These are phyloP conservation scores for Polydrusus tereticollis DNA, from an alignment of 2,888 invertebrate genomes.

Conservation along the genomic window DNA sequence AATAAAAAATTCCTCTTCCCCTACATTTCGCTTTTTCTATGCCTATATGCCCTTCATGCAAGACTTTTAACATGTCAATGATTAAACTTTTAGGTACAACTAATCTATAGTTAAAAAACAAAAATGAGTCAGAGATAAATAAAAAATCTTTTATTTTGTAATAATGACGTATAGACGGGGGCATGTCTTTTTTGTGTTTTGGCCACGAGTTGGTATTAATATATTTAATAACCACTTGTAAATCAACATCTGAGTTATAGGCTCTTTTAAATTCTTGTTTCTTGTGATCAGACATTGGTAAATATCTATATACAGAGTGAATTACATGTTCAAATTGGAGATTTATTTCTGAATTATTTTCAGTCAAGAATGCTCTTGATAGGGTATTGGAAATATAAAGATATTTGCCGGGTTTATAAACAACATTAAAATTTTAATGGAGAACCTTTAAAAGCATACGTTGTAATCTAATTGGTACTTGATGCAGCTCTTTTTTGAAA, in stretches of 20 bases:
- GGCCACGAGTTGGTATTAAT: conserved; percentile 47
- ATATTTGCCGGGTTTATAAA: conserved; percentile 55
- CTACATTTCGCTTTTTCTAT: too few species aligned
- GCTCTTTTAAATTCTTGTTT: conserved; percentile 45
- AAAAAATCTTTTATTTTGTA: too few species aligned
- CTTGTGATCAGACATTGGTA: too few species aligned
- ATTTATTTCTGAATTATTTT: too few species aligned
- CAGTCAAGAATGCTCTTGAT: conserved; percentile 50
- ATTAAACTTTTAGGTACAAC: too few species aligned
- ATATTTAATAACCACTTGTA: conserved; percentile 41
- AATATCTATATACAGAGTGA: too few species aligned
- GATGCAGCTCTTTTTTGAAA: too few species aligned
- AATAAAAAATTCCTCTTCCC: too few species aligned
- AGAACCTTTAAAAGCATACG: conserved; percentile 55
- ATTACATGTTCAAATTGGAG: conserved; percentile 43
- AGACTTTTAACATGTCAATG: too few species aligned
- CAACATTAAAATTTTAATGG: conserved; percentile 54
- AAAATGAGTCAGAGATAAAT: too few species aligned
- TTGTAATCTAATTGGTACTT: conserved; percentile 55
- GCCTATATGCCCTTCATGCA: too few species aligned
- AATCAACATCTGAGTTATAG: conserved; percentile 39
- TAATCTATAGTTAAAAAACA: conserved; percentile 29
- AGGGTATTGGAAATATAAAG: conserved; percentile 52
- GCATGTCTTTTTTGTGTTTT: conserved; percentile 29
- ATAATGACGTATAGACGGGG: conserved; percentile 30